Evolutionary conservation across 2,797 vertebrate species (phyloP).

Genomic region (Anabas testudineus): DNA sequence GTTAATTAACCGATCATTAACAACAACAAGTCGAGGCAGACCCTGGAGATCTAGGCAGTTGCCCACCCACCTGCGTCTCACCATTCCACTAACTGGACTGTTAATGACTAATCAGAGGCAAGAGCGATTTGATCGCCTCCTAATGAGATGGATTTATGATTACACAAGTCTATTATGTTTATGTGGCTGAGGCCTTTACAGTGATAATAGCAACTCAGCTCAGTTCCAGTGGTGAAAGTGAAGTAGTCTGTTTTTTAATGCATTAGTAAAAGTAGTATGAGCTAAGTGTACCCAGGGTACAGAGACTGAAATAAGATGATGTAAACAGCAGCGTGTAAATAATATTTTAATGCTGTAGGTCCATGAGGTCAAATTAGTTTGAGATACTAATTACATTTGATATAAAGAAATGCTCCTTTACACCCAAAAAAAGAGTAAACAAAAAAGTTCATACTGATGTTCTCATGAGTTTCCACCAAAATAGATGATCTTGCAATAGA

Average conservation of each 20-base stretch:
- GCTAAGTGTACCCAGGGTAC: background rate
- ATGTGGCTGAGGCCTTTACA: conserved; percentile 38
- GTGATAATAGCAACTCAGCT: conserved; percentile 28
- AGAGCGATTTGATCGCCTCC: conserved; percentile 75
- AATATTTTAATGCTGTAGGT: background rate
- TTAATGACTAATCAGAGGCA: conserved; percentile 83
- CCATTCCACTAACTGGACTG: conserved; percentile 81
- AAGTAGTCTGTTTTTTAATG: background rate
- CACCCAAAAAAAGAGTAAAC: too few species aligned
- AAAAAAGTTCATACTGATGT: too few species aligned
- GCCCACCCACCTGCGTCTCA: conserved; percentile 81
- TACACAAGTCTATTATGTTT: conserved; percentile 57
- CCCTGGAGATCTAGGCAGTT: conserved; percentile 76
- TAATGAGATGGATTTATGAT: conserved; percentile 83
- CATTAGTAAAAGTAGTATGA: background rate
- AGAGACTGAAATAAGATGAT: background rate
- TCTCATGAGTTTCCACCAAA: background rate
- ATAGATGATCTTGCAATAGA: background rate
- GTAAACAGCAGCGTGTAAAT: background rate
- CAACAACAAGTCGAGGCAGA: conserved; percentile 73
- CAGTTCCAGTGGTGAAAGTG: background rate
- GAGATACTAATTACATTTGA: background rate
- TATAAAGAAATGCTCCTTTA: background rate
- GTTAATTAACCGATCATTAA: conserved; percentile 82
- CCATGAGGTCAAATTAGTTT: background rate